Evolutionary conservation across 2,888 invertebrate genomes (phyloP).

Genomic region (Tortrix viridana): DNA sequence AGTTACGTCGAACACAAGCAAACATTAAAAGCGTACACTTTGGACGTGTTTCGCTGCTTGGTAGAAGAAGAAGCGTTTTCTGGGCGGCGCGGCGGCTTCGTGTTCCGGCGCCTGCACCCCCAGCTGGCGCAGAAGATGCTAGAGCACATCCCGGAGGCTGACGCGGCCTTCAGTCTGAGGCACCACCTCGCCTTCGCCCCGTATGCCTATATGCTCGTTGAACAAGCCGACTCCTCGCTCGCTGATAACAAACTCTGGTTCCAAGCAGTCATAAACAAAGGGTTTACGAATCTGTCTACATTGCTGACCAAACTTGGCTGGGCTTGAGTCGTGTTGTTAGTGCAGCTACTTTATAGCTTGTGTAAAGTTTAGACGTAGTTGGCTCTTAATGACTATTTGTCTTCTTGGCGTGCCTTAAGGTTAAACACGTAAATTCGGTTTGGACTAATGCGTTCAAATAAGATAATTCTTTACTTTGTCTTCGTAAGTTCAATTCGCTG

Average conservation of each 20-base stretch:
- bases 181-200: constrained; percentile 71
- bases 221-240: constrained; percentile 49
- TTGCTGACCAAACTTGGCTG: constrained; percentile 55
- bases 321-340: not conserved
- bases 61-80: constrained; percentile 60
- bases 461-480: too few species aligned
- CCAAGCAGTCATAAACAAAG: constrained; percentile 53
- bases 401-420: constrained; percentile 19
- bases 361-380: constrained; percentile 13
- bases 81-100: constrained; percentile 54
- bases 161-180: constrained; percentile 62
- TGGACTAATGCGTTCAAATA: too few species aligned
- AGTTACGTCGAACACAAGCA: constrained; percentile 50
- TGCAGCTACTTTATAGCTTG: constrained; percentile 15
- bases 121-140: constrained; percentile 60
- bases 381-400: constrained; percentile 1
- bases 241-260: constrained; percentile 62
- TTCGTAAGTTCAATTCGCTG: too few species aligned
- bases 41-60: constrained; percentile 69
- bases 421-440: not conserved
- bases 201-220: constrained; percentile 59
- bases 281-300: constrained; percentile 55
- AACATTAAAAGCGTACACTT: constrained; percentile 56
- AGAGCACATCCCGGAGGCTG: constrained; percentile 59
- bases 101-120: constrained; percentile 63